These are phyloP conservation scores for Drosophila arizonae DNA, from an alignment of 1,140 invertebrate species.

Conservation along the genomic window DNA sequence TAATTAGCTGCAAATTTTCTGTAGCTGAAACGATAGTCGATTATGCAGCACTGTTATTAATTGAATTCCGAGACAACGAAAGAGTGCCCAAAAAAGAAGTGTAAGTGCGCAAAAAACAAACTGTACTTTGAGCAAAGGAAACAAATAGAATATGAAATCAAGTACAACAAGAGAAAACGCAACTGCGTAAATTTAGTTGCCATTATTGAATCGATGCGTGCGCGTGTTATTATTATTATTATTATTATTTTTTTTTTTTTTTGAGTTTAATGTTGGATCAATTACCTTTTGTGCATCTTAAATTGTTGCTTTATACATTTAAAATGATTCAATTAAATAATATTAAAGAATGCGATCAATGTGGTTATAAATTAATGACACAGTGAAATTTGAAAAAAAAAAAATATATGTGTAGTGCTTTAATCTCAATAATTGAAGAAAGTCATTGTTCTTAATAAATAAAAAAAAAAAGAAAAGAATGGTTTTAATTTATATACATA, in stretches of 20 bases:
- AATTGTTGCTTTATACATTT: too few relatives aligned
- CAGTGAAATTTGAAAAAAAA: too few relatives aligned
- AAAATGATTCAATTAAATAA: too few relatives aligned
- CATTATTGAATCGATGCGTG: background rate
- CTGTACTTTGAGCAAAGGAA: background rate
- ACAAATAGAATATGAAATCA: background rate
- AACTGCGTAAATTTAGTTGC: background rate
- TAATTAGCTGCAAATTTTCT: too few relatives aligned
- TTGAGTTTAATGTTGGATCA: background rate
- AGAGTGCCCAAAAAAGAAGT: background rate
- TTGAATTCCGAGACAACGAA: background rate
- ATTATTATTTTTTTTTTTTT: background rate
- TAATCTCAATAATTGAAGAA: too few relatives aligned
- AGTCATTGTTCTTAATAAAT: too few relatives aligned
- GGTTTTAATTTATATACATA: too few relatives aligned
- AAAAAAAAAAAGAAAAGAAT: too few relatives aligned
- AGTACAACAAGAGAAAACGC: background rate
- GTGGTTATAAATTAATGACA: too few relatives aligned
- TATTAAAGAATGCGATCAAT: too few relatives aligned
- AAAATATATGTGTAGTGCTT: too few relatives aligned
- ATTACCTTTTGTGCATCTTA: too few relatives aligned
- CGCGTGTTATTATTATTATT: background rate
- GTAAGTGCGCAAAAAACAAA: background rate
- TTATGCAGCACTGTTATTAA: background rate
- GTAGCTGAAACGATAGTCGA: background rate